Conservation (phyloP, 2,113 vertebrate species). For the Mus musculus region GRCm39 chrX:23292001-23292500, state of each 20-base stretch:
- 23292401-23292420: background rate
- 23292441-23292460: background rate
- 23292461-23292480: background rate
- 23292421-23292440: background rate
- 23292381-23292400: background rate
- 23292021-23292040: constrained; percentile 10
- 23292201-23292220: background rate
- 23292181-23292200: background rate
- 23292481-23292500: background rate
- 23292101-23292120: background rate
- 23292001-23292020: constrained; percentile 3
- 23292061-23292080: background rate
- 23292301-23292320: constrained; percentile 45
- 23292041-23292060: background rate
- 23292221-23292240: constrained; percentile 27
- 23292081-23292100: background rate
- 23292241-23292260: background rate
- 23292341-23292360: background rate
- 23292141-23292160: background rate
- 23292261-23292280: constrained; percentile 2
- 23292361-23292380: background rate
- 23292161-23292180: background rate
- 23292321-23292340: background rate
- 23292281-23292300: constrained; percentile 24
- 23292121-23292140: background rate